phyloP scores from a whole-genome alignment of 2,113 vertebrate genomes.

The Heloderma charlesbogerti region DNA sequence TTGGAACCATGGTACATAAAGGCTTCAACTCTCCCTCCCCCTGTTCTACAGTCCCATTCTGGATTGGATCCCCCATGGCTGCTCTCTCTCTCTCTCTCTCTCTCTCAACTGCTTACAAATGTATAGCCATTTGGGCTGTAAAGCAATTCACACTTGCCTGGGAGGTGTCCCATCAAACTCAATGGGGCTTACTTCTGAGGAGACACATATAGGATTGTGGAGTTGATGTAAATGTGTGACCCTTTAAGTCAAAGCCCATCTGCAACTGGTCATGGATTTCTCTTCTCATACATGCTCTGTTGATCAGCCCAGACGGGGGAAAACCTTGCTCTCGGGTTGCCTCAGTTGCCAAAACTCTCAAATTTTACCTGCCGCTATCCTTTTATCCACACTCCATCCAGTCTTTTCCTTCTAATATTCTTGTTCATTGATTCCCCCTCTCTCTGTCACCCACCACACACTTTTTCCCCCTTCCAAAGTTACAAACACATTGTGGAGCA shows the following conservation, averaged over 20 bases:
- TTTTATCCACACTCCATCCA: not conserved
- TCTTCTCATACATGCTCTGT: not conserved
- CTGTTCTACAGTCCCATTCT: too few relatives aligned
- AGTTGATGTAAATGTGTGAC: too few relatives aligned
- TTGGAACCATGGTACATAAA: too few relatives aligned
- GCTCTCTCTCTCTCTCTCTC: too few relatives aligned
- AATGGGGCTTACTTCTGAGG: too few relatives aligned
- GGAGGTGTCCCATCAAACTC: too few relatives aligned
- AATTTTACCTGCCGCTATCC: not conserved
- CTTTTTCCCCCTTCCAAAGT: not conserved
- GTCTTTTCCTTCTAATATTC: not conserved
- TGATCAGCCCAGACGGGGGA: not conserved
- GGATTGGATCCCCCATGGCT: too few relatives aligned
- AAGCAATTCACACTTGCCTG: too few relatives aligned
- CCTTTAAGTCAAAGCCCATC: not conserved
- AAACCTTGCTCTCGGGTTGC: not conserved
- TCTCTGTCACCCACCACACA: not conserved
- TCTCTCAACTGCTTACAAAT: too few relatives aligned
- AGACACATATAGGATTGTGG: too few relatives aligned
- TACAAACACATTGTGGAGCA: not conserved
- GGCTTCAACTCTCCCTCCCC: too few relatives aligned
- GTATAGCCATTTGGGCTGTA: too few relatives aligned
- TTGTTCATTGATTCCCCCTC: conserved; percentile 3
- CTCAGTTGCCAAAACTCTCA: not conserved
- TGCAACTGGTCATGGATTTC: not conserved